A percentile compares a stretch with the other conserved stretches of the same genome.
phyloP scores from a whole-genome alignment of 2,797 vertebrate genomes.

The Podargus strigoides region DNA sequence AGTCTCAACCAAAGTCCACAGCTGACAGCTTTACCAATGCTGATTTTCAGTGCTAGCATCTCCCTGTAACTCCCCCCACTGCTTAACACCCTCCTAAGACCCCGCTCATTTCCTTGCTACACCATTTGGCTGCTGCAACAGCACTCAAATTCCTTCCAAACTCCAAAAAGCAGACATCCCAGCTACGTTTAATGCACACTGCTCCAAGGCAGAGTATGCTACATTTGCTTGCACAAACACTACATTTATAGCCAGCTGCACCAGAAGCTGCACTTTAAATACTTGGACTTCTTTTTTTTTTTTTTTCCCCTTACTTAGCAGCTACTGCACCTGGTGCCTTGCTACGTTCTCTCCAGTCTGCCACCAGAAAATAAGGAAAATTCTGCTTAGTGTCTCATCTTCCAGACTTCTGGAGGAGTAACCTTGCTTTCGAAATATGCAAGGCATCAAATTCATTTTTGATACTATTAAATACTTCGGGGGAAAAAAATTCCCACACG shows the following conservation, averaged over 20 bases:
- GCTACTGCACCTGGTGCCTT: neutral
- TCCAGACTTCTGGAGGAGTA: neutral
- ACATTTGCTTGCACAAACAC: neutral
- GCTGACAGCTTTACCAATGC: neutral
- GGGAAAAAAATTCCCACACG: neutral
- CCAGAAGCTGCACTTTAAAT: neutral
- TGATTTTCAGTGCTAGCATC: neutral
- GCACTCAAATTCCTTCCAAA: neutral
- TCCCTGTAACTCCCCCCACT: neutral
- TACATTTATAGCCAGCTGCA: neutral
- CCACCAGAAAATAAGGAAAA: neutral
- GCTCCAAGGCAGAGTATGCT: neutral
- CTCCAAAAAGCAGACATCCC: neutral
- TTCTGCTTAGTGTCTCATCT: neutral
- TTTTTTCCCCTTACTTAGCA: neutral
- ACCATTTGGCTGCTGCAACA: neutral
- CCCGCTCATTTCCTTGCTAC: neutral
- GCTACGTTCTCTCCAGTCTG: neutral
- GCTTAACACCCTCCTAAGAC: neutral
- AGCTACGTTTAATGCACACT: neutral
- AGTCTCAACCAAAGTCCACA: neutral
- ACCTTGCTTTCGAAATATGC: neutral
- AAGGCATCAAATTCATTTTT: neutral
- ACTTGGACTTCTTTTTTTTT: neutral
- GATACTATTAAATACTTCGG: neutral